Evolutionary conservation across 2,113 vertebrate species (phyloP), one percentile per base, ranked within the genome.

Genomic region (Myiopsitta monachus): DNA sequence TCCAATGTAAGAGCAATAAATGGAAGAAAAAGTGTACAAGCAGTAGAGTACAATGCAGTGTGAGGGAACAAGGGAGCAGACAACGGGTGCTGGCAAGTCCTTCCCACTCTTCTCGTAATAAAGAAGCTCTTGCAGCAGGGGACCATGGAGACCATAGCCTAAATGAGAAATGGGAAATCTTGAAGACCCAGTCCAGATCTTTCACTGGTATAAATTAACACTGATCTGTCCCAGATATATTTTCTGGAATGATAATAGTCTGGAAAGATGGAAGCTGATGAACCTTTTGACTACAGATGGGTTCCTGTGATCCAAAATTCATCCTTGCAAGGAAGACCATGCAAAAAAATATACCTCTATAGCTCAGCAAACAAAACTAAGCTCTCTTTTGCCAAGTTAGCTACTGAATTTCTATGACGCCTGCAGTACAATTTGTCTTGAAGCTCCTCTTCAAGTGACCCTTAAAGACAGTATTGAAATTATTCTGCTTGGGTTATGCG

Each of bases 401-500:
- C 68, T 59, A n/a, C 28, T 8, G 14, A 75, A 67, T 92, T 96
- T 91, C 28, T 75, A 1, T 36, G 19, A 36, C 8, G 39, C 54
- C 49, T 83, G 89, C 62, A 96, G 75, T 67, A 72, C 73, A 87
- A 66, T 95, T 93, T 96, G 78, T 95, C 87, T 93, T 90, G 88
- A 90, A 88, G 88, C 78, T 96, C 87, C 92, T 91, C 82, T 94
- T 97, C 88, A 82, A 92, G 82, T 84, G 95, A 96, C 96, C 94
- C 95, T 94, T 97, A 86, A 96, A 97, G 93, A 90, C 75, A 95
- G 78, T 79, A 85, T 47, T 92, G 96, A 87, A 91, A 97, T 97
- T 96, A 69, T 98, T 98, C 97, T 96, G 91, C 97, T 95, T 90
- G 96, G 96, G 62, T 97, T 96, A 83, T 57, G 61, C 93, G 94